These are phyloP conservation scores for Hypercompe scribonia DNA, from an alignment of 2,888 invertebrate genomes.

Conservation along the genomic window DNA sequence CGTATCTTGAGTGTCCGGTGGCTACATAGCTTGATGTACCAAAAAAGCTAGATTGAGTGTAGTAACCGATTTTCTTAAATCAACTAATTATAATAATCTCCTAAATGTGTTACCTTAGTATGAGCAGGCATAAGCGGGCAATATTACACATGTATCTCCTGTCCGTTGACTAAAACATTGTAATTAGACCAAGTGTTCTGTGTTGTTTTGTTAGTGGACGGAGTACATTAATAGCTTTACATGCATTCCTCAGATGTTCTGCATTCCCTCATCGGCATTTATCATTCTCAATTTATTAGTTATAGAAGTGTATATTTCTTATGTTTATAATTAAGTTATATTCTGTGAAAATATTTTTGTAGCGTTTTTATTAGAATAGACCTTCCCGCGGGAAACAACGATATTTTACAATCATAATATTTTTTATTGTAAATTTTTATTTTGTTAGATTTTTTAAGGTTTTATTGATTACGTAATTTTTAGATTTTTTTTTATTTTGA, in stretches of 20 bases:
- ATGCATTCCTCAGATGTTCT: conserved; percentile 30
- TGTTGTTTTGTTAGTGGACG: not conserved
- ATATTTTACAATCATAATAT: conserved; percentile 73
- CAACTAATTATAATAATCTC: not conserved
- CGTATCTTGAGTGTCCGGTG: not conserved
- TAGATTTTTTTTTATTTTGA: conserved; percentile 57
- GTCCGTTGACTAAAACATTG: not conserved
- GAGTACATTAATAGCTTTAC: conserved; percentile 37
- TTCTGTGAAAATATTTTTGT: conserved; percentile 75
- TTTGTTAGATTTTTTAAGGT: conserved; percentile 77
- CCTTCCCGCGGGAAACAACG: conserved; percentile 80
- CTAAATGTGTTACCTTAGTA: conserved; percentile 2
- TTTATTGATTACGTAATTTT: conserved; percentile 56
- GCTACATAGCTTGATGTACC: not conserved
- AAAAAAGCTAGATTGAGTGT: not conserved
- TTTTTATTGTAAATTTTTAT: conserved; percentile 81
- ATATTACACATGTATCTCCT: not conserved
- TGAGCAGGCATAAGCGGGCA: not conserved
- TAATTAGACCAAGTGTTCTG: not conserved
- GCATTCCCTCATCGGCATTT: conserved; percentile 70
- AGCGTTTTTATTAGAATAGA: conserved; percentile 66
- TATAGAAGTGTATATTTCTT: conserved; percentile 70
- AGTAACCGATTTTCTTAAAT: not conserved
- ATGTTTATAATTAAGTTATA: conserved; percentile 67
- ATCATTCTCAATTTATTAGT: conserved; percentile 53